These are phyloP conservation scores for Eudasyphora cyanicolor DNA, from an alignment of 2,888 invertebrate species.

Conservation along the genomic window DNA sequence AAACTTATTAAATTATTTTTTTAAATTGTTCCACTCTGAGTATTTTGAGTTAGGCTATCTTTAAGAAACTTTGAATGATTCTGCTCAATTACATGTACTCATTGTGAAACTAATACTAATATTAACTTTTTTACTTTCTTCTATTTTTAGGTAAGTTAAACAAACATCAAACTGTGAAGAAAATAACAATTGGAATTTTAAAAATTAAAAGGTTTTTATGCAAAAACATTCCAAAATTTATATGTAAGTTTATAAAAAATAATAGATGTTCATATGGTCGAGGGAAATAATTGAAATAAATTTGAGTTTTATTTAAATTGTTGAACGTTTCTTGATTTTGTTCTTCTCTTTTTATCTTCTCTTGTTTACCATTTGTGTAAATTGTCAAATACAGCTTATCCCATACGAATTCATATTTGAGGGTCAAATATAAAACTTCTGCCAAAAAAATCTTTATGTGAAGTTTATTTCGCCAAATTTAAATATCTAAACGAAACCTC, in stretches of 20 bases:
- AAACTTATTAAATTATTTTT: too few species aligned
- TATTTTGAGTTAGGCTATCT: too few species aligned
- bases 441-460: conserved; percentile 4
- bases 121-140: not conserved
- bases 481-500: not conserved
- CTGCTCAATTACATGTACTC: not conserved
- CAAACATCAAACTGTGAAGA: not conserved
- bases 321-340: too few species aligned
- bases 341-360: not conserved
- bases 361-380: not conserved
- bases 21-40: too few species aligned
- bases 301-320: too few species aligned
- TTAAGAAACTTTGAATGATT: too few species aligned
- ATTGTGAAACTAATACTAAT: not conserved
- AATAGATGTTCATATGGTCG: not conserved
- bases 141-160: conserved; percentile 36
- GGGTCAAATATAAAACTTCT: not conserved
- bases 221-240: not conserved
- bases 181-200: not conserved
- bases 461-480: conserved; percentile 17
- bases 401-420: not conserved
- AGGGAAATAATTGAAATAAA: too few species aligned
- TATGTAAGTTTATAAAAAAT: not conserved
- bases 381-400: too few species aligned
- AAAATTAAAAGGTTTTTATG: conserved; percentile 14